phyloP scores from a whole-genome alignment of 1,140 invertebrate species.

The Heliconius hewitsoni region DNA sequence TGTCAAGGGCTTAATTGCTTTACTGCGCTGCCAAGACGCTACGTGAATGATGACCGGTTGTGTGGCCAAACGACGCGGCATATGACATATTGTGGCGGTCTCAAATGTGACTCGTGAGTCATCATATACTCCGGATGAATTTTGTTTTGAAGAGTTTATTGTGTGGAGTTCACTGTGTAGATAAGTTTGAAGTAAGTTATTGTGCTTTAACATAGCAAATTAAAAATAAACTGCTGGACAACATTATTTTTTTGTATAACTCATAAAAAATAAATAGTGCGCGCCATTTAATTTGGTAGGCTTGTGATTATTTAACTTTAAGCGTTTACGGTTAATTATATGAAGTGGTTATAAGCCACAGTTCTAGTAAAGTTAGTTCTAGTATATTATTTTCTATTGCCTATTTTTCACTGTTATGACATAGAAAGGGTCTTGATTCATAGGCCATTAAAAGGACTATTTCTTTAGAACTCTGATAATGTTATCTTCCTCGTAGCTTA shows the following conservation, averaged over 20 bases:
- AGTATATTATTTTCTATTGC: neutral
- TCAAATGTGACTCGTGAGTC: neutral
- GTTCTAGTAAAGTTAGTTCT: neutral
- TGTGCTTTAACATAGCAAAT: neutral
- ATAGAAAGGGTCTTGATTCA: conserved; percentile 32
- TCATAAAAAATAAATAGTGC: neutral
- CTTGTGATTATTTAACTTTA: neutral
- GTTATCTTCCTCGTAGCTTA: conserved; percentile 20
- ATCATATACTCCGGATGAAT: neutral
- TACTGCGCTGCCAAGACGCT: conserved; percentile 45
- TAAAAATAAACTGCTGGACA: neutral
- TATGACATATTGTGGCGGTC: neutral
- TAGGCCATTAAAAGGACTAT: conserved; percentile 31
- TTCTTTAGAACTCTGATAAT: conserved; percentile 20
- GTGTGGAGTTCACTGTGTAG: too few relatives aligned
- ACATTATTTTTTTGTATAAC: neutral
- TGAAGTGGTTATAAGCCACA: neutral
- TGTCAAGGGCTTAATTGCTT: conserved; percentile 49
- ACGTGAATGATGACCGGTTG: conserved; percentile 27
- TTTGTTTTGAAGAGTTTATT: neutral
- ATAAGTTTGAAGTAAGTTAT: neutral
- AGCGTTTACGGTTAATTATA: neutral
- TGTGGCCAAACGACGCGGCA: conserved; percentile 26
- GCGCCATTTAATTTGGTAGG: neutral
- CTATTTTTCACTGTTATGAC: conserved; percentile 10